These are phyloP conservation scores for Lophotriccus pileatus DNA, from an alignment of 2,797 vertebrate genomes.

Conservation along the genomic window DNA sequence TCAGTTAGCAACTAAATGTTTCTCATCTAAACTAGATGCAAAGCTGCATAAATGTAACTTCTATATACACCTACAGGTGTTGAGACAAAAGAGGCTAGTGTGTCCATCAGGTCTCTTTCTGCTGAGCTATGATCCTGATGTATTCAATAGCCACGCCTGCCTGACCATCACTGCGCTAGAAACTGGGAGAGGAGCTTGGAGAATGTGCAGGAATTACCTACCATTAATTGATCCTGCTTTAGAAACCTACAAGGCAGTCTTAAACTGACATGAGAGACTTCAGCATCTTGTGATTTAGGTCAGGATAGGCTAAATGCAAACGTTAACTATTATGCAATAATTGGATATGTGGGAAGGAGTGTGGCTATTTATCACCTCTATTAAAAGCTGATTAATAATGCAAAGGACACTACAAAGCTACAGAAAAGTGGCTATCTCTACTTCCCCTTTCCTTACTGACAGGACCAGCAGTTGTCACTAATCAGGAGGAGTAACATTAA, in stretches of 20 bases:
- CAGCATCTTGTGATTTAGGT: neutral
- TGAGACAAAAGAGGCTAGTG: neutral
- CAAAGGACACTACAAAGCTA: neutral
- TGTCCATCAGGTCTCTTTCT: neutral
- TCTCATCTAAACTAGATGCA: neutral
- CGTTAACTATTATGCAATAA: neutral
- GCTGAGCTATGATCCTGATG: neutral
- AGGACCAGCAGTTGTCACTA: fast-evolving
- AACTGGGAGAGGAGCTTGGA: neutral
- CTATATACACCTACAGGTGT: neutral
- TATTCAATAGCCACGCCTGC: neutral
- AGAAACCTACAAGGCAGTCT: neutral
- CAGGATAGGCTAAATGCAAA: neutral
- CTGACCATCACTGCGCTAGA: neutral
- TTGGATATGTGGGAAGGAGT: neutral
- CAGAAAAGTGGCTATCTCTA: neutral
- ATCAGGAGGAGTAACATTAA: neutral
- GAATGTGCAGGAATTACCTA: neutral
- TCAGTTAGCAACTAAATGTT: neutral
- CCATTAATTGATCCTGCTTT: neutral
- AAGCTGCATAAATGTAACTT: neutral
- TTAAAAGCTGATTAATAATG: neutral
- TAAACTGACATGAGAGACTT: neutral
- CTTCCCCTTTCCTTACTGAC: neutral
- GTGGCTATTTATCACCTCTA: neutral